Base-by-base conservation (phyloP, 2,888 invertebrate genomes). In the Agapostemon virescens region DNA sequence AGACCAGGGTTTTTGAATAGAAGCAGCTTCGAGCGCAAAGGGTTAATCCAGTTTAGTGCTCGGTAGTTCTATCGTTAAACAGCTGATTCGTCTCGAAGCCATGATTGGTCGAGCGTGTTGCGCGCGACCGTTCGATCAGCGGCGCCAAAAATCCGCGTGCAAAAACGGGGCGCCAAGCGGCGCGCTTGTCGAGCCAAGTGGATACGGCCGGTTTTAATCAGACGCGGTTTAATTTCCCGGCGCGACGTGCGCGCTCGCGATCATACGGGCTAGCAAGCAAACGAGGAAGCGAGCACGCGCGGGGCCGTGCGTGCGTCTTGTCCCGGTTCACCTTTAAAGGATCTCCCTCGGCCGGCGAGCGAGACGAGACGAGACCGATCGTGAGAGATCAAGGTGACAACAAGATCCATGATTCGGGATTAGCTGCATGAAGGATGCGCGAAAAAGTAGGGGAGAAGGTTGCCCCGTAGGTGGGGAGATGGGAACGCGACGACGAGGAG, bases 391-490 rank as follows among this genome's bases (percentile, higher is more conserved):
- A 86, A 88, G 86, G 88, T 85, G 87, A 88, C 86, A 88, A 88
- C 86, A 81, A 84, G 86, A 87, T 85, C 79, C 85, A 85, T 83
- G 85, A 88, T 88, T 86, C 84, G 84, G 88, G 86, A 88, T 88
- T 87, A 87, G 77, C 83, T 83, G 74, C 70, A 68, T 61, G 81
- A 69, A 70, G 70, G 81, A 83, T 69, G 58, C 40, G 76, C 63
- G 76, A 73, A 74, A 78, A 79, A 79, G 66, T 69, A 66, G 80
- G 23, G 72, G 36, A 20, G 61, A 64, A 30, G 55, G 58, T n/a
- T 61, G 58, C 30, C n/a, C 20, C 23, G 67, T 70, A 70, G 45
- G 30, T 23, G 45, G 33, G 40, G 33, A 15, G 33, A 69, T 13
- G 23, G 17, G 36, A 33, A 61, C 61, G 36, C 58, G 15, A 52